Evolutionary conservation across 1,140 invertebrate species (phyloP).

Genomic region (Matsumurasca onukii): DNA sequence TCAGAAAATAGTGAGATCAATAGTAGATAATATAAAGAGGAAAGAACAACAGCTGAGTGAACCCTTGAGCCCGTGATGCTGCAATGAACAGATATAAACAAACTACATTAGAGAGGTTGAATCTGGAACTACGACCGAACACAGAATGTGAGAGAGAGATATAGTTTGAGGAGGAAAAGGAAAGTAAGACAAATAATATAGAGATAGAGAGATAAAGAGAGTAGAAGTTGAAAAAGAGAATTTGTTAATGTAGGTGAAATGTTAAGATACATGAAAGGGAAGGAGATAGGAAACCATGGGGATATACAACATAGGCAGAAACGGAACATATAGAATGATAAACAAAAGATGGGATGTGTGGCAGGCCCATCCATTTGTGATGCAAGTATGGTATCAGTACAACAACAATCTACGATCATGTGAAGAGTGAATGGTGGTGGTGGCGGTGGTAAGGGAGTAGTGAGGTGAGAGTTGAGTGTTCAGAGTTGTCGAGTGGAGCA

Average conservation of each 20-base stretch:
- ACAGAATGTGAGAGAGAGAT: neutral
- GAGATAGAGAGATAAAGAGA: neutral
- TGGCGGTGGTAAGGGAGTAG: neutral
- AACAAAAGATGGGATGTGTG: neutral
- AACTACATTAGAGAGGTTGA: conserved; percentile 16
- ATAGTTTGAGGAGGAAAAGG: neutral
- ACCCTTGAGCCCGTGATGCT: conserved; percentile 18
- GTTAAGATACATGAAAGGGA: no score
- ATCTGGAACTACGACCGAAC: conserved; percentile 6
- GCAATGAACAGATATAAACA: conserved; percentile 13
- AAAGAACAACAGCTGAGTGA: conserved; percentile 28
- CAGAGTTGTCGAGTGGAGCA: neutral
- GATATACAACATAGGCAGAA: neutral
- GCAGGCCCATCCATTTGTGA: no score
- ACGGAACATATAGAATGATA: neutral
- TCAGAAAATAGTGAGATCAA: conserved; percentile 33
- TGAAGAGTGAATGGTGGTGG: neutral
- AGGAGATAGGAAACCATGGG: no score
- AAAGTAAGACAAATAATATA: neutral
- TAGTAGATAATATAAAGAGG: conserved; percentile 35
- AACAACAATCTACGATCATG: no score
- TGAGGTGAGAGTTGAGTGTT: neutral
- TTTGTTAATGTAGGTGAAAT: no score
- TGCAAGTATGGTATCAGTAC: no score
- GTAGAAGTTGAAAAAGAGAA: neutral